Conservation (phyloP, 2,888 invertebrate species). For the Xestia c-nigrum region DNA sequence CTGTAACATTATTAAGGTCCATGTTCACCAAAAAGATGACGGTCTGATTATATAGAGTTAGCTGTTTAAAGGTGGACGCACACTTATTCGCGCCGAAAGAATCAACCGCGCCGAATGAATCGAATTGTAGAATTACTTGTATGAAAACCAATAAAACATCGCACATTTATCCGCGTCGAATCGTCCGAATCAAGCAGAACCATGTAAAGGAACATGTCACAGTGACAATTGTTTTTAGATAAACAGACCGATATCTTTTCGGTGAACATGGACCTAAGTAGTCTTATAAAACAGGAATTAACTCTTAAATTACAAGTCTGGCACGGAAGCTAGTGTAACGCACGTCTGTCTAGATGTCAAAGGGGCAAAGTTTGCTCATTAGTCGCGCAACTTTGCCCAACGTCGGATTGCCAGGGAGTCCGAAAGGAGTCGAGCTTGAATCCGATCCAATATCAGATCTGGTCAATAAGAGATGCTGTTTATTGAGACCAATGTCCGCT, state of each 20-base stretch:
- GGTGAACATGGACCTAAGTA: neutral
- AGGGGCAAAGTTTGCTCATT: constrained; percentile 56
- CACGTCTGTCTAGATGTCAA: constrained; percentile 22
- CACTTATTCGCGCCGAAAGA: too few relatives aligned
- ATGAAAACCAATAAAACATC: too few relatives aligned
- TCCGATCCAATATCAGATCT: constrained; percentile 17
- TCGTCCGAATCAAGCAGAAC: too few relatives aligned
- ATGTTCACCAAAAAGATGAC: too few relatives aligned
- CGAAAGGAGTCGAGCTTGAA: neutral
- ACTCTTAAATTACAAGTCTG: neutral
- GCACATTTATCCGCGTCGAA: too few relatives aligned
- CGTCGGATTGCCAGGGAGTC: constrained; percentile 11
- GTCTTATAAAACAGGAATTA: neutral
- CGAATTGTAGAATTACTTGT: too few relatives aligned
- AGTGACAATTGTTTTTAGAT: too few relatives aligned
- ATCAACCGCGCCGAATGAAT: too few relatives aligned
- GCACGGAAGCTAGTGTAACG: neutral
- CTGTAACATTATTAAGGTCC: neutral
- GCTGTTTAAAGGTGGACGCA: too few relatives aligned
- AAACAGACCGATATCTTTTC: too few relatives aligned
- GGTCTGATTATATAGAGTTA: too few relatives aligned
- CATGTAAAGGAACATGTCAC: too few relatives aligned
- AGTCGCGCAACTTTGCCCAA: constrained; percentile 21
- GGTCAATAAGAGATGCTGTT: neutral
- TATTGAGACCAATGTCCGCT: neutral